Base-by-base conservation (phyloP, 2,797 vertebrate genomes). In the Halcyon badia region DNA sequence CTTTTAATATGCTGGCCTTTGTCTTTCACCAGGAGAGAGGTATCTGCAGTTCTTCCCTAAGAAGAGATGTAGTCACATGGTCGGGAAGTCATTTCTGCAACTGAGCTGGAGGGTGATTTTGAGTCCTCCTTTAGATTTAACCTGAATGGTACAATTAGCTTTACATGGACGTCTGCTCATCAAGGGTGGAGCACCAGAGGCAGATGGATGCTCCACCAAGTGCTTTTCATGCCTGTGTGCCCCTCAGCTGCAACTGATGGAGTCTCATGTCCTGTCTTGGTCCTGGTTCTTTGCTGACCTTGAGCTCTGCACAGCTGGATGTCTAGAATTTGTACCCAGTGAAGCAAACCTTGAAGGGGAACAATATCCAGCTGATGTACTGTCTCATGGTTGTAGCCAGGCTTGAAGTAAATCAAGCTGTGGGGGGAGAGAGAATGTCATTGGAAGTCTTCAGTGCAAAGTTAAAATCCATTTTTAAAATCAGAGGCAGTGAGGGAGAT, bases 381-480 rank as follows among this genome's bases (percentile, higher is more conserved):
- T 84, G 37, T 54, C 24, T 44, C 19, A 6, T 18, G 25, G 25
- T 28, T 33, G 51, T 70, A 44, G 17, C 39, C 69, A 75, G 56
- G 33, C 85, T 49, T 68, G 33, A 64, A 30, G 82, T 22, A 46
- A 69, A 57, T 61, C 26, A 30, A 87, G 68, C 22, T 73, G 35
- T 66, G 33, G 37, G 33, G 48, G 33, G 68, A 48, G 42, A 13
- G 49, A 46, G 33, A 49, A 78, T 71, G 48, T 17, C 11, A 24
- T 5, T 71, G 68, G 60, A 35, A 92, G 76, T 24, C 61, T 58
- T 66, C 70, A 37, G 25, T 56, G 13, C 25, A 24, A 77, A 94
- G 88, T 91, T 75, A 85, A 92, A 94, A 96, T 82, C 35, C 37
- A 65, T 20, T 66, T 60, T 83, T 2, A 11, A 61, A 83, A 92